These are phyloP conservation scores for Zelostemma sp. DNA, from an alignment of 1,140 invertebrate genomes.

Conservation along the genomic window DNA sequence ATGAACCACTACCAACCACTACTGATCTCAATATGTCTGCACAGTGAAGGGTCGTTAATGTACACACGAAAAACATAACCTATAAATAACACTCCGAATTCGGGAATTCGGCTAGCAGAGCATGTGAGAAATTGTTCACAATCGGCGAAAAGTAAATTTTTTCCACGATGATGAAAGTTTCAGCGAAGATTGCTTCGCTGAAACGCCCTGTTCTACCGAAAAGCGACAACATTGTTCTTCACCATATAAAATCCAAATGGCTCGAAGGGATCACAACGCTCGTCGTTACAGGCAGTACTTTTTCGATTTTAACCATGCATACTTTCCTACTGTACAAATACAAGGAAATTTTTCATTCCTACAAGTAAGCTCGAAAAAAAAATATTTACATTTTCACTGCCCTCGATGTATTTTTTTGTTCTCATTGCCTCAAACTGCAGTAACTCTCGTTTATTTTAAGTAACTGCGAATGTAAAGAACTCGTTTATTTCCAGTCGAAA, in stretches of 20 bases:
- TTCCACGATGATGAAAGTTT: not conserved
- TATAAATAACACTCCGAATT: too few species aligned
- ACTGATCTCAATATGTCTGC: too few species aligned
- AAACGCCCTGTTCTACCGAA: not conserved
- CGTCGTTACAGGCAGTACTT: not conserved
- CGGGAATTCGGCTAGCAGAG: too few species aligned
- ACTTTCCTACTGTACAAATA: slow-evolving; percentile 70
- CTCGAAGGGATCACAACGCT: not conserved
- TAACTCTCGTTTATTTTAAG: too few species aligned
- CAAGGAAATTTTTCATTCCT: slow-evolving; percentile 68
- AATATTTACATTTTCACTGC: slow-evolving; percentile 14
- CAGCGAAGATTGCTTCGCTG: not conserved
- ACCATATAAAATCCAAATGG: not conserved
- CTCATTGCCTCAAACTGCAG: slow-evolving; percentile 4
- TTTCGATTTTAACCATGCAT: slow-evolving; percentile 52
- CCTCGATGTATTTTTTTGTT: slow-evolving; percentile 12
- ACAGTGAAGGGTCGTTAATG: too few species aligned
- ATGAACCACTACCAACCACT: too few species aligned
- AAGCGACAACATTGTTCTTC: not conserved
- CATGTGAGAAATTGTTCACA: too few species aligned
- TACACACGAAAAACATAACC: too few species aligned
- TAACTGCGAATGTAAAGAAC: too few species aligned
- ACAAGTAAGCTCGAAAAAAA: slow-evolving; percentile 64
- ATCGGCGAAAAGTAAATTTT: too few species aligned
- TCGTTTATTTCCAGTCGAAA: not conserved